Evolutionary conservation across 1,140 invertebrate species (phyloP).

Genomic region (Theocolax elegans): DNA sequence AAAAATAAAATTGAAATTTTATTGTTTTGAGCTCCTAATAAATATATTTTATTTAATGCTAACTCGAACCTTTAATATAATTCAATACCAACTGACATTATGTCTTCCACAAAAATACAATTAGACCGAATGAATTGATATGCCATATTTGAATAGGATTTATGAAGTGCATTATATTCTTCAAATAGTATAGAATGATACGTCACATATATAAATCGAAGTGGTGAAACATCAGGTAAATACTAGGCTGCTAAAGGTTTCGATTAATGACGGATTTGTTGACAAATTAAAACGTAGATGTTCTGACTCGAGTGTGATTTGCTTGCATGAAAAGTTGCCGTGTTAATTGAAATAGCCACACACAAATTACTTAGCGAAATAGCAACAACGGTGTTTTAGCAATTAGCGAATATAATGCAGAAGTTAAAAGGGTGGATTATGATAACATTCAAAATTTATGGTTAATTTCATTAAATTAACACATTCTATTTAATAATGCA

Average conservation of each 20-base stretch:
- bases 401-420: constrained; percentile 18
- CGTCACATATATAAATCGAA: background rate
- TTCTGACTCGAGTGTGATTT: constrained; percentile 43
- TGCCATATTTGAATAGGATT: too few species aligned
- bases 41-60: constrained; percentile 37
- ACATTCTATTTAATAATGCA: too few species aligned
- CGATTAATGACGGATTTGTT: constrained; percentile 54
- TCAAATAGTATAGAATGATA: too few species aligned
- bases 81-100: background rate
- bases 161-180: too few species aligned
- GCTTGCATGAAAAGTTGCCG: constrained; percentile 42
- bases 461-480: background rate
- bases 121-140: background rate
- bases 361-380: constrained; percentile 40
- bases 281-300: constrained; percentile 51
- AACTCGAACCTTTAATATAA: constrained; percentile 34
- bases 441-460: background rate
- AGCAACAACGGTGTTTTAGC: constrained; percentile 41
- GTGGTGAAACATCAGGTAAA: constrained; percentile 32
- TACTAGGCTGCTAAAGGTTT: constrained; percentile 47
- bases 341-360: constrained; percentile 40
- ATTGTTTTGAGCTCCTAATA: too few species aligned
- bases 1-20: too few species aligned
- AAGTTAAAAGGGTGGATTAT: constrained; percentile 32
- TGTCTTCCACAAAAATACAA: background rate